A percentile compares a stretch with the other conserved stretches of the same genome.
phyloP scores from a whole-genome alignment of 2,888 invertebrate species.

The Clepsis dumicolana region DNA sequence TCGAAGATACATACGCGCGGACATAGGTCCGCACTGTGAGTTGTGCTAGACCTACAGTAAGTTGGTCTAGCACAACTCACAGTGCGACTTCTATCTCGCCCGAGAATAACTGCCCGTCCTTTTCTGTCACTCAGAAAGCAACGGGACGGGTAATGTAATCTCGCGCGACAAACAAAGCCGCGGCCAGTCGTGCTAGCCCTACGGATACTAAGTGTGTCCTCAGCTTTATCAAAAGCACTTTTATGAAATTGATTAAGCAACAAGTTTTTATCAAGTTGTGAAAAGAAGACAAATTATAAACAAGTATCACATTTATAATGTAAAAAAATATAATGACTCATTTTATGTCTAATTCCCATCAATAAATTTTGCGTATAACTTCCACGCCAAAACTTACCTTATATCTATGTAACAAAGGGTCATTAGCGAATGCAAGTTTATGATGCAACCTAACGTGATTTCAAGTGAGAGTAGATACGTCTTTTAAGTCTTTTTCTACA shows the following conservation, averaged over 20 bases:
- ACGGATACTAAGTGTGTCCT: no score
- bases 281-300: not conserved
- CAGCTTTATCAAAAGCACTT: not conserved
- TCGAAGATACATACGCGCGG: no score
- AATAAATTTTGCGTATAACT: not conserved
- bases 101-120: no score
- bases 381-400: constrained; percentile 7
- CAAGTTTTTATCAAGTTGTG: not conserved
- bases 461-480: constrained; percentile 79
- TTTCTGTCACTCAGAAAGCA: no score
- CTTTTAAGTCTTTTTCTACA: constrained; percentile 81
- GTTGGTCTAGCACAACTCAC: no score
- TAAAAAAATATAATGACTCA: not conserved
- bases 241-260: not conserved
- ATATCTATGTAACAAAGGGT: constrained; percentile 31
- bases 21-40: no score
- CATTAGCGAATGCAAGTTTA: constrained; percentile 54
- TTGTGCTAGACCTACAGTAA: no score
- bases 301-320: not conserved
- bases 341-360: not conserved
- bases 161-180: no score
- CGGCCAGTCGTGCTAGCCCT: no score
- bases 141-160: no score
- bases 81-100: no score
- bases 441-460: constrained; percentile 80